phyloP scores from a whole-genome alignment of 2,888 invertebrate species.

The Sphaeridia pumilis region DNA sequence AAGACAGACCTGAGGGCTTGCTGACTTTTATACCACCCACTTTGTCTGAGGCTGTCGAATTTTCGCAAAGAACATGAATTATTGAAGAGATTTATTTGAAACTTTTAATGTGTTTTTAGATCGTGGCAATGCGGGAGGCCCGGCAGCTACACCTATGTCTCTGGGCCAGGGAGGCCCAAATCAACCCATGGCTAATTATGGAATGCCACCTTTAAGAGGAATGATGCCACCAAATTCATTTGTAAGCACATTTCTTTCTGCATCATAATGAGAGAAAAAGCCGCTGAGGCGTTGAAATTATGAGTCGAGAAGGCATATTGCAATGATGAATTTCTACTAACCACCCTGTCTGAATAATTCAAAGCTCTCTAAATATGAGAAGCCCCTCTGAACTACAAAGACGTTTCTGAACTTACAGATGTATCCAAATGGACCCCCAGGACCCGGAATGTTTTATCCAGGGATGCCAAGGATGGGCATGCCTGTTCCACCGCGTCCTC shows the following conservation, averaged over 20 bases:
- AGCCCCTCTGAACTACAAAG: neutral
- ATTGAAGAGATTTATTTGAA: neutral
- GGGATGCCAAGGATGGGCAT: constrained; percentile 30
- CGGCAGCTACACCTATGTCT: constrained; percentile 36
- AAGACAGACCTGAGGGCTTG: constrained; percentile 10
- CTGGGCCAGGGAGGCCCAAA: constrained; percentile 35
- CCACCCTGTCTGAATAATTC: neutral
- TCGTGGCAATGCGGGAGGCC: constrained; percentile 32
- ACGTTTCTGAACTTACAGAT: constrained; percentile 1
- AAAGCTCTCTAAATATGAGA: no score
- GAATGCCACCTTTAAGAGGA: constrained; percentile 28
- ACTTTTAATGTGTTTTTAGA: constrained; percentile 10
- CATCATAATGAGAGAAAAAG: neutral
- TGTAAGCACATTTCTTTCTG: constrained; percentile 22
- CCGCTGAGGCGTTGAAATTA: neutral
- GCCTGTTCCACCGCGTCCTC: constrained; percentile 30
- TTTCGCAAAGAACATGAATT: neutral
- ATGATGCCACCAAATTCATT: constrained; percentile 25
- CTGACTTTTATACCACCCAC: constrained; percentile 17
- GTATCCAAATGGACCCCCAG: constrained; percentile 11
- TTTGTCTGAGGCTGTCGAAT: constrained; percentile 4
- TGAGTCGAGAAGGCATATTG: no score
- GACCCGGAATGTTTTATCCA: constrained; percentile 26
- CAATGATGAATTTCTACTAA: no score
- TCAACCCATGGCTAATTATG: constrained; percentile 32